phyloP scores from a whole-genome alignment of 2,113 vertebrate species.

The Herpetotheres cachinnans region DNA sequence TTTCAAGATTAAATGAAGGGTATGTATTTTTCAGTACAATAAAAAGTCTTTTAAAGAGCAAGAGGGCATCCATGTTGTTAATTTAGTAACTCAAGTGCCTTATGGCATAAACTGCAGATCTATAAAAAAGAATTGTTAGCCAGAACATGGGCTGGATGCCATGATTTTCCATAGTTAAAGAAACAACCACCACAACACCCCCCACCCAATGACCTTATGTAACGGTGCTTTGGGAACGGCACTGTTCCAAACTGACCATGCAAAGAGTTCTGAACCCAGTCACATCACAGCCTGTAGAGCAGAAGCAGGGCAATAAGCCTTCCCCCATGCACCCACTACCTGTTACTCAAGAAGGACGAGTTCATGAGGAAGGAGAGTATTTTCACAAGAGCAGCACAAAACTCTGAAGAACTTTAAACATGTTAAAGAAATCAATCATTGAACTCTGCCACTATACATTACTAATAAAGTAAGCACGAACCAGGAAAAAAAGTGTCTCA shows the following conservation, averaged over 20 bases:
- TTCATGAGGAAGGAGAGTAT: conserved; percentile 8
- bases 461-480: not conserved
- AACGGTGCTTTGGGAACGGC: conserved; percentile 8
- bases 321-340: conserved; percentile 43
- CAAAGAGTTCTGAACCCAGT: not conserved
- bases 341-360: conserved; percentile 45
- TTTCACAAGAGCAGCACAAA: conserved; percentile 28
- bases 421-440: not conserved
- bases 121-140: not conserved
- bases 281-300: conserved; percentile 39
- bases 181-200: not conserved
- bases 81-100: not conserved
- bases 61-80: not conserved
- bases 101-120: not conserved
- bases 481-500: not conserved
- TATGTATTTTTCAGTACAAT: not conserved
- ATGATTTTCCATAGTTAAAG: not conserved
- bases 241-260: not conserved
- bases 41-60: not conserved
- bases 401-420: conserved; percentile 38
- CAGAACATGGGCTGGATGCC: not conserved
- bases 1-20: conserved; percentile 50
- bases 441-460: not conserved
- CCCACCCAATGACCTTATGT: not conserved
- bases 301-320: not conserved